Percentiles rank a stretch among this genome's conserved stretches.
phyloP scores from a whole-genome alignment of 2,113 vertebrate genomes.

The Tenebrosternarchus preto region DNA sequence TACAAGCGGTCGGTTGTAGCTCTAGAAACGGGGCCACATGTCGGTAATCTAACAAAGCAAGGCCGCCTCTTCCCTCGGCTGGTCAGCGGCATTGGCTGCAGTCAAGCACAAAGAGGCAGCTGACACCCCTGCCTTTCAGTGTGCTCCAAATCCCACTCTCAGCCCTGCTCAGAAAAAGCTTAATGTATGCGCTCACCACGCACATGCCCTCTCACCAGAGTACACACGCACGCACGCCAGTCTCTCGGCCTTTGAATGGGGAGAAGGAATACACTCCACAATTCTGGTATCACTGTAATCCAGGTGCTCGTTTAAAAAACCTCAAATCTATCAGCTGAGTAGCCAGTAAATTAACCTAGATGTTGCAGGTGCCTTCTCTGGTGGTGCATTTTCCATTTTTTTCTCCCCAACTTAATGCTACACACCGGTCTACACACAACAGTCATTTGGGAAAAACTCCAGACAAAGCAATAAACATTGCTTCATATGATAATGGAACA shows the following conservation, averaged over 20 bases:
- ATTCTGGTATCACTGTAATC: slow-evolving; percentile 34
- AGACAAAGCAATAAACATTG: slow-evolving; percentile 25
- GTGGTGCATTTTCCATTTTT: neutral
- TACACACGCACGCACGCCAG: slow-evolving; percentile 58
- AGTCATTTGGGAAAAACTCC: neutral
- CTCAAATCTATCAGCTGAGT: slow-evolving; percentile 12
- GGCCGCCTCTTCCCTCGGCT: slow-evolving; percentile 81
- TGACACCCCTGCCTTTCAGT: slow-evolving; percentile 78
- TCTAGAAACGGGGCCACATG: slow-evolving; percentile 74
- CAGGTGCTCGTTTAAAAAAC: slow-evolving; percentile 46
- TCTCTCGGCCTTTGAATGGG: slow-evolving; percentile 17
- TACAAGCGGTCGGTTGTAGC: slow-evolving; percentile 66
- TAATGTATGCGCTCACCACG: slow-evolving; percentile 77
- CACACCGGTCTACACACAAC: neutral
- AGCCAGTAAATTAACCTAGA: slow-evolving; percentile 33
- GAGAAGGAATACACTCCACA: slow-evolving; percentile 22
- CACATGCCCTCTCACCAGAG: slow-evolving; percentile 65
- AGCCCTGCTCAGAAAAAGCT: slow-evolving; percentile 69
- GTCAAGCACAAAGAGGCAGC: slow-evolving; percentile 81
- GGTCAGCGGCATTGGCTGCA: slow-evolving; percentile 82
- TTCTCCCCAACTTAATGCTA: neutral
- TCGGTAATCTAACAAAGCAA: slow-evolving; percentile 80
- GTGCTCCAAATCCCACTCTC: slow-evolving; percentile 73
- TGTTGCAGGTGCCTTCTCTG: neutral
- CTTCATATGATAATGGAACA: slow-evolving; percentile 24